A percentile compares a stretch with the other conserved stretches of the same genome.
These are phyloP conservation scores for Diplodus puntazzo DNA, from an alignment of 2,797 vertebrate species.

Conservation along the genomic window DNA sequence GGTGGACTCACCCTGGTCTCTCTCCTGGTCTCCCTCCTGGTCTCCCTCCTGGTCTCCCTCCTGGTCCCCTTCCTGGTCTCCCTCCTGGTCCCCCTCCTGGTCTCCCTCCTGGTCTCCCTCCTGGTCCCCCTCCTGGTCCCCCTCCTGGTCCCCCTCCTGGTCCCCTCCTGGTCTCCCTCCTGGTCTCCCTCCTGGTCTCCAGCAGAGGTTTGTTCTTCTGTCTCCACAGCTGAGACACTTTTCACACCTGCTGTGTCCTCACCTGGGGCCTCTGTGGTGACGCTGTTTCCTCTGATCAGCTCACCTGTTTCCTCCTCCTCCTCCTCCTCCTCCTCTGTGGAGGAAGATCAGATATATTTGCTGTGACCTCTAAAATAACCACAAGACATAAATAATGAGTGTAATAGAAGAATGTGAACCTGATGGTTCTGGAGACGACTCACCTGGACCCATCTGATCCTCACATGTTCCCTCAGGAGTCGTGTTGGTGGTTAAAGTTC, in stretches of 20 bases:
- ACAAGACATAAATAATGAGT: too few species aligned
- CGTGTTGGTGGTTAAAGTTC: neutral
- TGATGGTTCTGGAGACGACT: neutral
- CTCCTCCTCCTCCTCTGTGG: constrained; percentile 11
- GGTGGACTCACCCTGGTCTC: too few species aligned
- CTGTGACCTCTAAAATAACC: too few species aligned
- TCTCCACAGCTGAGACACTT: neutral
- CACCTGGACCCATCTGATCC: constrained; percentile 19
- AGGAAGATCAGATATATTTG: neutral
- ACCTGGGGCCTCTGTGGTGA: neutral
- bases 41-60: too few species aligned
- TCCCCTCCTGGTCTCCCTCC: too few species aligned
- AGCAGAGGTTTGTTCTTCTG: neutral
- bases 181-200: constrained; percentile 17
- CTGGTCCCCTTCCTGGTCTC: too few species aligned
- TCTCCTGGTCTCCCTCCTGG: too few species aligned
- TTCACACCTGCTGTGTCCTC: constrained; percentile 29
- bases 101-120: too few species aligned
- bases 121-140: too few species aligned
- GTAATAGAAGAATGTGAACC: neutral
- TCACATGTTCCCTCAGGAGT: neutral
- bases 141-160: too few species aligned
- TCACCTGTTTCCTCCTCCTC: neutral
- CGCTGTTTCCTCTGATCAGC: neutral
- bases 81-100: too few species aligned